Conservation (phyloP, 2,888 invertebrate genomes). For the Luffia ferchaultella region DNA sequence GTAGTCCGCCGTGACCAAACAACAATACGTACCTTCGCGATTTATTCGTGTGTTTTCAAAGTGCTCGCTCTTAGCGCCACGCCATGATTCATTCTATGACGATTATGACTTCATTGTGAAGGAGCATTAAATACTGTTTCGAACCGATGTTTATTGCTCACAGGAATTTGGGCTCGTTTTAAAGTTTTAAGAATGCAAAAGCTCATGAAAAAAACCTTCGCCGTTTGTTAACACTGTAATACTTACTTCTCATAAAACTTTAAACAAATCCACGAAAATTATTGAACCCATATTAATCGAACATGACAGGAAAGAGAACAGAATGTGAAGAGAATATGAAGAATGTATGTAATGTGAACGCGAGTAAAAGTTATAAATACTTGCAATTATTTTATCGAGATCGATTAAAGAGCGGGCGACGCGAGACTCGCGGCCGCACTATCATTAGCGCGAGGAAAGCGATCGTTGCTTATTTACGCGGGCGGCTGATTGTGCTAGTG, state of each 20-base stretch:
- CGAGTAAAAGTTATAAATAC: conserved; percentile 57
- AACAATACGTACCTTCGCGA: conserved; percentile 50
- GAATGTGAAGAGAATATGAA: too few relatives aligned
- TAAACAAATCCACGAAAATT: too few relatives aligned
- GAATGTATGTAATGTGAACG: too few relatives aligned
- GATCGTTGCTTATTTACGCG: conserved; percentile 58
- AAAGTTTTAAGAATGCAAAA: too few relatives aligned
- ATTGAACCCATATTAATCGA: too few relatives aligned
- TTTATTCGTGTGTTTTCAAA: conserved; percentile 23
- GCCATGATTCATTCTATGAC: conserved; percentile 31
- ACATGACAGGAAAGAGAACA: too few relatives aligned
- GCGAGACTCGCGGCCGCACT: conserved; percentile 45
- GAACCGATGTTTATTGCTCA: too few relatives aligned
- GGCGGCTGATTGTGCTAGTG: too few relatives aligned
- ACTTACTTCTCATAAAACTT: too few relatives aligned
- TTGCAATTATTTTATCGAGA: conserved; percentile 58
- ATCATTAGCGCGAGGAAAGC: conserved; percentile 57
- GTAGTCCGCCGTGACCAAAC: conserved; percentile 52
- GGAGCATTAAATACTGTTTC: background rate
- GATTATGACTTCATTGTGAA: conserved; percentile 12
- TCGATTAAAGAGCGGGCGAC: conserved; percentile 45
- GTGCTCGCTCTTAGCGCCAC: conserved; percentile 31
- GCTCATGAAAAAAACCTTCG: too few relatives aligned
- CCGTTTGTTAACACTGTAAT: too few relatives aligned
- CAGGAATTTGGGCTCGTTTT: too few relatives aligned